These are phyloP conservation scores for Blastobasis lacticolella DNA, from an alignment of 2,888 invertebrate species.

Conservation along the genomic window DNA sequence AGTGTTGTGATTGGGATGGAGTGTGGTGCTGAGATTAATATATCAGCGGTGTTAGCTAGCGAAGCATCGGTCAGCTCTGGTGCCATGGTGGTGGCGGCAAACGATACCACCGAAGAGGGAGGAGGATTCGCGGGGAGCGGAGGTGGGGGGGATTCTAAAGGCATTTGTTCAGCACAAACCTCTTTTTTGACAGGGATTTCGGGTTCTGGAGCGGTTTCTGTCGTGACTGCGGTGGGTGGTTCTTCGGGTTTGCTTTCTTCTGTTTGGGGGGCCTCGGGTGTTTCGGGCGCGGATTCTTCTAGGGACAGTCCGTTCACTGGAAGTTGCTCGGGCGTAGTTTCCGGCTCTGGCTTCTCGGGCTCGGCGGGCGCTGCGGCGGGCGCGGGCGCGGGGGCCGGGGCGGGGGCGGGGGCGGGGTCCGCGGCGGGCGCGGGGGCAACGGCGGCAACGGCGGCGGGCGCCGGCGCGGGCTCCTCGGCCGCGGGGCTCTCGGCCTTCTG, in stretches of 20 bases:
- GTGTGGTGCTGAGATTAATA: conserved; percentile 37
- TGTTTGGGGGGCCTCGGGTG: conserved; percentile 26
- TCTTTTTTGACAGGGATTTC: conserved; percentile 65
- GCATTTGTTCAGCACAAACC: conserved; percentile 74
- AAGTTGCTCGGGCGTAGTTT: conserved; percentile 47
- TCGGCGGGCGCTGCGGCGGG: conserved; percentile 22
- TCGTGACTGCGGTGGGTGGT: conserved; percentile 38
- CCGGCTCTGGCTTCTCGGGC: conserved; percentile 32
- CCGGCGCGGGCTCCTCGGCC: conserved; percentile 16
- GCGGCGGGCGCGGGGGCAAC: conserved; percentile 5
- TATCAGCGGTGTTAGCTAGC: conserved; percentile 49
- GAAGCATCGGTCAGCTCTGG: conserved; percentile 54
- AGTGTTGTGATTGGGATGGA: conserved; percentile 27
- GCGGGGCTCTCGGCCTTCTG: conserved; percentile 37
- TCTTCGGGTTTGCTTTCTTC: conserved; percentile 49
- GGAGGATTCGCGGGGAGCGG: conserved; percentile 83
- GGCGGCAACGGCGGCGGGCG: conserved; percentile 14
- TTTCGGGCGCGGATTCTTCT: conserved; percentile 46
- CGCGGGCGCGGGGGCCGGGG: conserved; percentile 7
- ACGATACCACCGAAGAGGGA: conserved; percentile 83
- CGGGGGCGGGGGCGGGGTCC: background rate
- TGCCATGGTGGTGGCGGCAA: conserved; percentile 81
- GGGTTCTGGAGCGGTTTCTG: conserved; percentile 49
- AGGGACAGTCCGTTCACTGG: conserved; percentile 58
- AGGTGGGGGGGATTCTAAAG: conserved; percentile 79